phyloP scores from a whole-genome alignment of 2,797 vertebrate genomes.

The Carapus acus region DNA sequence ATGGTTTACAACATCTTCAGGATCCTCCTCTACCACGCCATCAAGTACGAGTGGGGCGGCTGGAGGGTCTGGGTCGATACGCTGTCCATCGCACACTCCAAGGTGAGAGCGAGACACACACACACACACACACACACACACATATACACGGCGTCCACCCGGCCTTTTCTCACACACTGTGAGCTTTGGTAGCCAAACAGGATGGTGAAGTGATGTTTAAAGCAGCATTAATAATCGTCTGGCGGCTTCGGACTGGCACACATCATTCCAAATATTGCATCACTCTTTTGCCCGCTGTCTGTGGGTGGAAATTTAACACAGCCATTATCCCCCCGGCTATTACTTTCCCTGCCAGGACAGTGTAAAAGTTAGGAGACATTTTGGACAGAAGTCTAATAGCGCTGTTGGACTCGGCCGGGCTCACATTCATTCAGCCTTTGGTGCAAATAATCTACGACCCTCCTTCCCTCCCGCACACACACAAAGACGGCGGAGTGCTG shows the following conservation, averaged over 20 bases:
- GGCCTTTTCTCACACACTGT: background rate
- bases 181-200: no score
- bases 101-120: conserved; percentile 72
- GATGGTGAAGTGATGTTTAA: no score
- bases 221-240: no score
- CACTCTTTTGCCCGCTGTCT: conserved; percentile 4
- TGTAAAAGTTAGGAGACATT: no score
- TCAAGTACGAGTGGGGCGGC: conserved; percentile 99
- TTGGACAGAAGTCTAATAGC: background rate
- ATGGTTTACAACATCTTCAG: conserved; percentile 99
- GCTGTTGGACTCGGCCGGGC: background rate
- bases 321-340: conserved; percentile 1
- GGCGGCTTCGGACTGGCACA: no score
- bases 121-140: no score
- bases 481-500: conserved; percentile 9
- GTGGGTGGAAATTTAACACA: background rate
- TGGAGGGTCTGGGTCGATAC: conserved; percentile 99
- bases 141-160: no score
- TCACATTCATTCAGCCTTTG: conserved; percentile 25
- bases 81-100: conserved; percentile 97
- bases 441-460: conserved; percentile 30
- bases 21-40: conserved; percentile 98
- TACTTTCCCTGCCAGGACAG: no score
- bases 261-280: conserved; percentile 11
- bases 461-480: no score